A percentile compares a stretch with the other conserved stretches of the same genome.
Conservation (phyloP, 2,888 invertebrate genomes). For the Nomada ferruginata region DNA sequence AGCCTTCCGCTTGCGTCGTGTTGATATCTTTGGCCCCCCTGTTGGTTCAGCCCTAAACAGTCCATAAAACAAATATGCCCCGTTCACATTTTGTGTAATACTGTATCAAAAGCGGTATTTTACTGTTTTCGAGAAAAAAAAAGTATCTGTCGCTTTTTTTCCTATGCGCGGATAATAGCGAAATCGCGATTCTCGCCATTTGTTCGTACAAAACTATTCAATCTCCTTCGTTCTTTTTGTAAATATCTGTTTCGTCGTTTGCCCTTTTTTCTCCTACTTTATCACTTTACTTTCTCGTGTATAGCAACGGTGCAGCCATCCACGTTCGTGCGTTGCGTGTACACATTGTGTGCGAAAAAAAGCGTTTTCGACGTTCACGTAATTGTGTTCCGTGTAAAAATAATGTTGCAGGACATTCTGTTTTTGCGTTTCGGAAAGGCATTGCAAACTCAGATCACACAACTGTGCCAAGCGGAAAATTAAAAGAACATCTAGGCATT, state of each 20-base stretch:
- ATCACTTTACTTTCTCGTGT: background rate
- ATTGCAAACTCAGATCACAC: constrained; percentile 71
- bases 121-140: constrained; percentile 16
- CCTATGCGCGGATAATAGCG: constrained; percentile 6
- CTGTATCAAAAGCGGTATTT: constrained; percentile 47
- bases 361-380: constrained; percentile 39
- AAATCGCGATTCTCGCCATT: constrained; percentile 7
- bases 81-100: constrained; percentile 78
- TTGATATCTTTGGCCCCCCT: constrained; percentile 87
- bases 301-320: constrained; percentile 33
- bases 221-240: constrained; percentile 5
- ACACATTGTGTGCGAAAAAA: constrained; percentile 54
- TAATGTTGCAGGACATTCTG: constrained; percentile 33
- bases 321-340: constrained; percentile 49
- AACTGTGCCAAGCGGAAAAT: constrained; percentile 71
- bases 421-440: constrained; percentile 37
- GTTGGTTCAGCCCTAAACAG: constrained; percentile 88
- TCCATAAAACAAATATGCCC: constrained; percentile 83
- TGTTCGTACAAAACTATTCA: background rate
- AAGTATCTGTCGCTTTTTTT: constrained; percentile 8
- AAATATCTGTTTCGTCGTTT: background rate
- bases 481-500: constrained; percentile 48
- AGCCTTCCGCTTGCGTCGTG: constrained; percentile 85
- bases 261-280: background rate
- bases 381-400: constrained; percentile 38